These are phyloP conservation scores for Glaucopsyche alexis DNA, from an alignment of 2,888 invertebrate species.

Conservation along the genomic window DNA sequence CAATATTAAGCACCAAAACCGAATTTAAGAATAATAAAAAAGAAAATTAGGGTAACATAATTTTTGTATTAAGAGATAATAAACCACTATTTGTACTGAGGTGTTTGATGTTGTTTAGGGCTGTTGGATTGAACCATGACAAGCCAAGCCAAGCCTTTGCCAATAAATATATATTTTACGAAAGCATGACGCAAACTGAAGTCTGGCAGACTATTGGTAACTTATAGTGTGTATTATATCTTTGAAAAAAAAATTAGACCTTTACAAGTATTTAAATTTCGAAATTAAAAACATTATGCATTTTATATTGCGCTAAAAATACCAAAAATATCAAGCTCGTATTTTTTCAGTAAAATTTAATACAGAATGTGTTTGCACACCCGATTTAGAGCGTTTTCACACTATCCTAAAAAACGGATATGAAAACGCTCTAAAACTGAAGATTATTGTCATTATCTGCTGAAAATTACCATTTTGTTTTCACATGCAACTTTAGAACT, in stretches of 20 bases:
- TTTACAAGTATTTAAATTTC: too few species aligned
- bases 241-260: too few species aligned
- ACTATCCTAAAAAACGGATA: too few species aligned
- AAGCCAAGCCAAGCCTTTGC: conserved; percentile 37
- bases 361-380: too few species aligned
- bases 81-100: not conserved
- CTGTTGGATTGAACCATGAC: not conserved
- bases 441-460: not conserved
- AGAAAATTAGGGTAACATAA: not conserved
- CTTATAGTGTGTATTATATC: conserved; percentile 42
- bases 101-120: not conserved
- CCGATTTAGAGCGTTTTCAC: too few species aligned
- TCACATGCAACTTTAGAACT: not conserved
- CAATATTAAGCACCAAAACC: not conserved
- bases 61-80: not conserved
- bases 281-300: too few species aligned
- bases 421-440: not conserved
- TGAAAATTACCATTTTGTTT: not conserved
- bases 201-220: conserved; percentile 58
- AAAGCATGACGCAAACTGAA: conserved; percentile 43
- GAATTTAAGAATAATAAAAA: not conserved
- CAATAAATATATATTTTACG: conserved; percentile 26
- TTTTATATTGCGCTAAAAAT: too few species aligned
- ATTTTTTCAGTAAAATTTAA: too few species aligned
- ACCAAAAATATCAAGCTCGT: too few species aligned